Conservation (phyloP, 2,888 invertebrate species). For the Drosophila ezoana region DNA sequence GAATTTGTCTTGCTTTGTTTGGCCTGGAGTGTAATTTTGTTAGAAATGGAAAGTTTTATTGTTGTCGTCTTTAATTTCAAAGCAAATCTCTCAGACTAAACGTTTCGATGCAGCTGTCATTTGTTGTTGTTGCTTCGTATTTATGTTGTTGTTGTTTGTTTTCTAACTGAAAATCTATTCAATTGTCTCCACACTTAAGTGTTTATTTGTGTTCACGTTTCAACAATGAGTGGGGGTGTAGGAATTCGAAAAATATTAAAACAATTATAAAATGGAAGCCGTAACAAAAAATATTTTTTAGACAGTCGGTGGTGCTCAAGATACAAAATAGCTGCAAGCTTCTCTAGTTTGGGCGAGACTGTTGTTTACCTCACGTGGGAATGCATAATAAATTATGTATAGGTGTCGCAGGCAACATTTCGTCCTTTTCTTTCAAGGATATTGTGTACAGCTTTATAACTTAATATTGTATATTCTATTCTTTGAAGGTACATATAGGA, state of each 20-base stretch:
- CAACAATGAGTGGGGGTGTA: constrained; percentile 6
- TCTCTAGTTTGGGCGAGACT: neutral
- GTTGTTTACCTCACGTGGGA: too few species aligned
- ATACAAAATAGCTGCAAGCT: neutral
- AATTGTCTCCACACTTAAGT: constrained; percentile 55
- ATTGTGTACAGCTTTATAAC: too few species aligned
- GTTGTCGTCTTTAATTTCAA: constrained; percentile 58
- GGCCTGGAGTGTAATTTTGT: constrained; percentile 58
- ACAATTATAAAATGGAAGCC: constrained; percentile 7
- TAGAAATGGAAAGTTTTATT: constrained; percentile 78
- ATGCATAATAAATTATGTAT: too few species aligned
- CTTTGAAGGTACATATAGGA: too few species aligned
- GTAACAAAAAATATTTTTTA: constrained; percentile 3
- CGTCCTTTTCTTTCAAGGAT: too few species aligned
- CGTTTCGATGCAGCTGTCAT: constrained; percentile 66
- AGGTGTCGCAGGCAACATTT: too few species aligned
- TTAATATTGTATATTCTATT: too few species aligned
- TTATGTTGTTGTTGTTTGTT: constrained; percentile 37
- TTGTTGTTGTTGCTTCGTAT: constrained; percentile 24
- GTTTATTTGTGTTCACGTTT: constrained; percentile 24
- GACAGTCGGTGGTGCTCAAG: too few species aligned
- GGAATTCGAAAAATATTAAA: constrained; percentile 11
- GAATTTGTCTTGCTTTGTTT: constrained; percentile 70
- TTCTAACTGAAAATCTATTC: constrained; percentile 59
- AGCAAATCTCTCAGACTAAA: constrained; percentile 70